Evolutionary conservation across 2,888 invertebrate species (phyloP), one percentile per base, ranked within the genome.

Genomic region (Limenitis camilla): DNA sequence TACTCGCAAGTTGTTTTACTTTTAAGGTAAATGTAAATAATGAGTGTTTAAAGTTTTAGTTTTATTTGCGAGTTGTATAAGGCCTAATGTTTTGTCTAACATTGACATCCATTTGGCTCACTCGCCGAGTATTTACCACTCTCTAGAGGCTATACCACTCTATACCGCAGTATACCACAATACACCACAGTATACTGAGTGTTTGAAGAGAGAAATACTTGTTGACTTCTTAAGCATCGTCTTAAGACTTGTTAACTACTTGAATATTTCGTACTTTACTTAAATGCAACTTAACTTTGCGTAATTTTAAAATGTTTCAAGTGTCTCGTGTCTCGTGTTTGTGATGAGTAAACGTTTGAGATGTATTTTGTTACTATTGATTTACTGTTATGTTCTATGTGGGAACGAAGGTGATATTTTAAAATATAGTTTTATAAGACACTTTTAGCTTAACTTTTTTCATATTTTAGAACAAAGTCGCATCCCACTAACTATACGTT

Each of bases 91-190:
- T 50, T 29, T 46, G 40, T 54, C 53, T 55, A 49, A 41, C 41
- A 42, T 53, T 42, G 47, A 36, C 48, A 43, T 51, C 56, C 56
- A 59, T 59, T 59, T 52, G 50, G 39, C 53, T 46, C 53, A 41
- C 45, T 32, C 41, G 41, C 28, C 63, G 48, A 64, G 65, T 71
- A 67, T 58, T 58, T 58, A 55, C 52, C 33, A 52, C 35, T 30
- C 35, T 42, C 40, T 27, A 50, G 33, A 1, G 19, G 19, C 3
- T 19, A 19, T 19, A 19, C 19, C 19, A 19, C 19, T 19, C 19
- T 19, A 19, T 19, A 19, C 19, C 19, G 19, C 19, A 19, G 19
- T 19, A 19, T 19, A 19, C 19, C 19, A 19, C 19, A 19, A 3
- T 19, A 19, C 3, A 19, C 19, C 1, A 19, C 19, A 19, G 19